Evolutionary conservation across 2,113 vertebrate genomes (phyloP).

Genomic region (Paralichthys olivaceus): DNA sequence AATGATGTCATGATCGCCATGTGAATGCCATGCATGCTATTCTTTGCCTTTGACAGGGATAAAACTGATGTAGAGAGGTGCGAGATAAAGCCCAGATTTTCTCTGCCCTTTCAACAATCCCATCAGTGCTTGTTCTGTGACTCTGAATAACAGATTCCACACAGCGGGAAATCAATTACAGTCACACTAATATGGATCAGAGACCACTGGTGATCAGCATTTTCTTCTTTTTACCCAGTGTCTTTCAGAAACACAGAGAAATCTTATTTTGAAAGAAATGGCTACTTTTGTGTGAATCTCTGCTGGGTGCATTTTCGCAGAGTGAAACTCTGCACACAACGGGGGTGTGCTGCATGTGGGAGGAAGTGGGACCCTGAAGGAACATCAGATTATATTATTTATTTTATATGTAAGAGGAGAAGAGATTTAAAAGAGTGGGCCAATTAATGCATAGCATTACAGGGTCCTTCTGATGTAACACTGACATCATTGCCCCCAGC

Average conservation of each 20-base stretch:
- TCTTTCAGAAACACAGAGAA: constrained; percentile 38
- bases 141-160: constrained; percentile 58
- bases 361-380: constrained; percentile 20
- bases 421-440: constrained; percentile 4
- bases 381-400: neutral
- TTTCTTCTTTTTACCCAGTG: constrained; percentile 25
- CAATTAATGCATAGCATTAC: constrained; percentile 21
- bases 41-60: constrained; percentile 34
- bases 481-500: constrained; percentile 32
- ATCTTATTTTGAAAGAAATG: constrained; percentile 24
- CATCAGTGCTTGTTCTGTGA: constrained; percentile 52
- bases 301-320: constrained; percentile 33
- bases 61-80: constrained; percentile 30
- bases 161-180: constrained; percentile 70
- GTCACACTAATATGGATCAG: constrained; percentile 64
- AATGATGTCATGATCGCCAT: neutral
- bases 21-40: constrained; percentile 1
- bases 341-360: constrained; percentile 34
- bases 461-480: constrained; percentile 37
- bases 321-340: constrained; percentile 16
- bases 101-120: constrained; percentile 59
- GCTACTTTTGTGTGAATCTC: constrained; percentile 48
- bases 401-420: constrained; percentile 1
- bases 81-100: constrained; percentile 40
- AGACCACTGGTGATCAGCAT: constrained; percentile 57